Evolutionary conservation across 2,113 vertebrate species (phyloP).

Genomic region (Mola mola): DNA sequence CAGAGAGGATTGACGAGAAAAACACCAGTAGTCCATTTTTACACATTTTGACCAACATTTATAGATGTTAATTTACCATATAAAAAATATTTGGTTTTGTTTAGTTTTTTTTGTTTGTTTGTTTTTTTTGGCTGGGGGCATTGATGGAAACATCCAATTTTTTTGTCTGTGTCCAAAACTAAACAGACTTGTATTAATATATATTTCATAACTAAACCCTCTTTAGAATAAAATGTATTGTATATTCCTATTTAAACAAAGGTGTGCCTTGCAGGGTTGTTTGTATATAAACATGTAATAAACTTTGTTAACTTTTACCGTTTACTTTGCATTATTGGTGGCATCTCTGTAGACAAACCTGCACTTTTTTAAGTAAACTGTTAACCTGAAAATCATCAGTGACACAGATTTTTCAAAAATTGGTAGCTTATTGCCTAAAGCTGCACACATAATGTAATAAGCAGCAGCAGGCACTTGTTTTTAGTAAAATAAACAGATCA

Average conservation of each 20-base stretch:
- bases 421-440: too few relatives aligned
- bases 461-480: too few relatives aligned
- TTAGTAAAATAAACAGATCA: too few relatives aligned
- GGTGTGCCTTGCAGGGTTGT: constrained; percentile 85
- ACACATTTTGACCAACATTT: constrained; percentile 13
- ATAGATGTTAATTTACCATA: constrained; percentile 11
- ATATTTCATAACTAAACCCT: constrained; percentile 75
- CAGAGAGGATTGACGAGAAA: not conserved
- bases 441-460: too few relatives aligned
- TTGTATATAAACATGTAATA: constrained; percentile 87
- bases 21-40: constrained; percentile 5
- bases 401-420: too few relatives aligned
- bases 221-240: constrained; percentile 72
- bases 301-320: constrained; percentile 82
- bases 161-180: constrained; percentile 60
- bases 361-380: not conserved
- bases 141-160: constrained; percentile 27
- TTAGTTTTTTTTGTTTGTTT: constrained; percentile 12
- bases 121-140: constrained; percentile 22
- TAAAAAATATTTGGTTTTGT: constrained; percentile 41
- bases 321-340: constrained; percentile 26
- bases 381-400: too few relatives aligned
- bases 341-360: not conserved
- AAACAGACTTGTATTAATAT: constrained; percentile 78
- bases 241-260: constrained; percentile 86